These are phyloP conservation scores for Cirrhinus mrigala DNA, from an alignment of 2,797 vertebrate genomes.

Conservation along the genomic window DNA sequence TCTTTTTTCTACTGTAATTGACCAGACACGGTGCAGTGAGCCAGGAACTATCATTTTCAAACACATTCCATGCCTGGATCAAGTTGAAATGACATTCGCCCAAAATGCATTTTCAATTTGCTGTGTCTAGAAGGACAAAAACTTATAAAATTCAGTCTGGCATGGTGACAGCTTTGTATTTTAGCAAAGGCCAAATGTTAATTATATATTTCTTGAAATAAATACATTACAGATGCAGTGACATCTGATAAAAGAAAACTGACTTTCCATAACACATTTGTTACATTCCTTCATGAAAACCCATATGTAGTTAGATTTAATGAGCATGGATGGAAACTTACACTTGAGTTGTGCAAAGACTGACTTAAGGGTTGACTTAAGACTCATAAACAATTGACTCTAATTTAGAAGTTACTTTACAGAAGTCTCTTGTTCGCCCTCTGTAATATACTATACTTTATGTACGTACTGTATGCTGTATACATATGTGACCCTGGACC, in stretches of 20 bases:
- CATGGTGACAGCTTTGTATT: conserved; percentile 14
- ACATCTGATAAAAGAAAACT: conserved; percentile 26
- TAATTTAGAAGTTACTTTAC: background rate
- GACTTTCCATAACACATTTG: conserved; percentile 31
- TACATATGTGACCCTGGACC: too few species aligned
- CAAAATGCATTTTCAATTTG: conserved; percentile 47
- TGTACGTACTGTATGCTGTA: background rate
- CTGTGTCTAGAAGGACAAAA: conserved; percentile 31
- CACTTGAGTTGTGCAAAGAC: background rate
- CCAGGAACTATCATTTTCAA: conserved; percentile 58
- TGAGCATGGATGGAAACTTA: background rate
- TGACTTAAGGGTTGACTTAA: background rate
- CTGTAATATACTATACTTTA: background rate
- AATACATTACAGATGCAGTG: conserved; percentile 20
- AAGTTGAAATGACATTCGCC: conserved; percentile 27
- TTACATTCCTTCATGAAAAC: conserved; percentile 10
- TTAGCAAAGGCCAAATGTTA: conserved; percentile 18
- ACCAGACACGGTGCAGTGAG: conserved; percentile 32
- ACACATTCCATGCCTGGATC: conserved; percentile 41
- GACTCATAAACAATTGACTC: background rate
- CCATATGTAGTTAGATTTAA: background rate
- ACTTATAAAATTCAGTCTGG: background rate
- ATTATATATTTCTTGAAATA: conserved; percentile 30
- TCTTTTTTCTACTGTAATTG: conserved; percentile 48
- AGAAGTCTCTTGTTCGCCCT: background rate